Evolutionary conservation across 2,113 vertebrate genomes (phyloP).

Genomic region (Urocolius indicus): DNA sequence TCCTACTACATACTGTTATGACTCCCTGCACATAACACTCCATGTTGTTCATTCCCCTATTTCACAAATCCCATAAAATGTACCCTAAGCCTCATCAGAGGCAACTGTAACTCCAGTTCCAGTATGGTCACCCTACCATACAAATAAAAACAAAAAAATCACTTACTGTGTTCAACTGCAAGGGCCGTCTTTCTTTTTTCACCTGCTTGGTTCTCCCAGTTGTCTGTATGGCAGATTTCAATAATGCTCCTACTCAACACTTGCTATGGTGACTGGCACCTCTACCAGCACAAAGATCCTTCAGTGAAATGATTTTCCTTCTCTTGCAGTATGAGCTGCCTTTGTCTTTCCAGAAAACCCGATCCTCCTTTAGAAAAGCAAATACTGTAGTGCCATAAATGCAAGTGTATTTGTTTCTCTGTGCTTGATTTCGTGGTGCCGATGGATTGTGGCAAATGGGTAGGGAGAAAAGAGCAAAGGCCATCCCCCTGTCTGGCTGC

Average conservation of each 20-base stretch:
- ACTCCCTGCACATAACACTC: neutral
- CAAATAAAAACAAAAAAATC: neutral
- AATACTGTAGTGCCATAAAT: neutral
- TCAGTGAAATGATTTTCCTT: neutral
- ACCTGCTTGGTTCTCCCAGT: neutral
- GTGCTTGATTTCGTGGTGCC: neutral
- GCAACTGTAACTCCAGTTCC: neutral
- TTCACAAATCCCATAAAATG: neutral
- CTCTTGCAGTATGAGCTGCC: neutral
- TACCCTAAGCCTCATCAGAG: neutral
- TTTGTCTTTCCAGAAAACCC: neutral
- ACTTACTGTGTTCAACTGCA: neutral
- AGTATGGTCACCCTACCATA: neutral
- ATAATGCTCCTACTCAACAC: neutral
- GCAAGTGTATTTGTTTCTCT: neutral
- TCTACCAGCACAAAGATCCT: neutral
- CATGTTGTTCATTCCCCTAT: neutral
- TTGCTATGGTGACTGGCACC: neutral
- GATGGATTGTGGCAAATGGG: neutral
- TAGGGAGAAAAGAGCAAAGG: neutral
- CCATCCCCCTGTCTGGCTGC: neutral
- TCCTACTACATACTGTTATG: neutral
- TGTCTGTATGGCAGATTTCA: neutral
- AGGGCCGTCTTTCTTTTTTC: neutral
- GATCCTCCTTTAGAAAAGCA: neutral